Percentiles rank a stretch among this genome's conserved stretches.
Conservation (phyloP, 2,888 invertebrate genomes). For the Lycophotia porphyrea region DNA sequence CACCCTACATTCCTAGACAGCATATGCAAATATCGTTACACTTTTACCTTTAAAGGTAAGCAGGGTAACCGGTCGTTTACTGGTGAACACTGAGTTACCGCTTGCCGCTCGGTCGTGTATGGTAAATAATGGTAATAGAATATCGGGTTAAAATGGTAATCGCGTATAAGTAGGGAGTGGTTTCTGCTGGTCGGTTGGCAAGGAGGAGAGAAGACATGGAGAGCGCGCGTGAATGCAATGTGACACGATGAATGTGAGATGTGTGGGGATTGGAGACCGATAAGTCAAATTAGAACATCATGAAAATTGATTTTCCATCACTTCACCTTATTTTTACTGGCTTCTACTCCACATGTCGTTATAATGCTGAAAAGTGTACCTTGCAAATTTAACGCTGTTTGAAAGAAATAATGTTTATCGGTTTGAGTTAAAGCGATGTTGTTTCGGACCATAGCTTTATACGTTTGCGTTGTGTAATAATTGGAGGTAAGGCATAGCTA, state of each 20-base stretch:
- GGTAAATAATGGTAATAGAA: slow-evolving; percentile 62
- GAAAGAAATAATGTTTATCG: neutral
- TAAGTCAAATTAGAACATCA: neutral
- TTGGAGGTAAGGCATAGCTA: no score
- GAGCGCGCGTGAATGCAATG: neutral
- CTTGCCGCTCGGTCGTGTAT: slow-evolving; percentile 38
- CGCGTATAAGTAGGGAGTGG: slow-evolving; percentile 37
- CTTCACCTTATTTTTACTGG: neutral
- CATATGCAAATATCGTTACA: slow-evolving; percentile 56
- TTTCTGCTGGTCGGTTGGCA: slow-evolving; percentile 13
- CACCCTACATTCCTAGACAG: slow-evolving; percentile 38
- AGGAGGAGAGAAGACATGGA: slow-evolving; percentile 28
- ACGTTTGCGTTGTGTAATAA: no score
- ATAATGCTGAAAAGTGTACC: no score
- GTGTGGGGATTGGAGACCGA: no score
- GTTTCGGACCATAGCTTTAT: neutral
- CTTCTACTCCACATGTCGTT: no score
- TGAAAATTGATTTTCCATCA: neutral
- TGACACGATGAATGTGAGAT: neutral
- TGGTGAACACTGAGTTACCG: slow-evolving; percentile 46
- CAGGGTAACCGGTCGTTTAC: slow-evolving; percentile 45
- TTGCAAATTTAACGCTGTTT: neutral
- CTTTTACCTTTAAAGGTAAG: slow-evolving; percentile 49
- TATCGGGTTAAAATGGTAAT: slow-evolving; percentile 60
- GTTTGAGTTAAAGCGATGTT: neutral